A percentile compares a stretch with the other conserved stretches of the same genome.
Evolutionary conservation across 30 jellyfish, hydroid and myxozoan species (phyloP).

Genomic region (Aurelia sp.): DNA sequence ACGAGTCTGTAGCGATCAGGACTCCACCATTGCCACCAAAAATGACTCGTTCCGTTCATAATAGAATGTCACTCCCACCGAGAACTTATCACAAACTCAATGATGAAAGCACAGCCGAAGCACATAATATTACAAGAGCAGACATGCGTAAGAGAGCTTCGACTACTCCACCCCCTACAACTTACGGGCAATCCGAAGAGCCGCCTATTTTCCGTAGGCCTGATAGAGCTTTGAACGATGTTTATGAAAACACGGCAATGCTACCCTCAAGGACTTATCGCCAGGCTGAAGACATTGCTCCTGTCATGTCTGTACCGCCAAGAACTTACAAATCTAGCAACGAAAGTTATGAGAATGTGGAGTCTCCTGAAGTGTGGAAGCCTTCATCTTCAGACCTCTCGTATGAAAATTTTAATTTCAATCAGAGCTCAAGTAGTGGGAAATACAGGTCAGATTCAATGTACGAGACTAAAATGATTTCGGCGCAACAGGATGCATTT

Average conservation of each 20-base stretch:
- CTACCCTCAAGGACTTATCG: slow-evolving; percentile 53
- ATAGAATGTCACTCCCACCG: slow-evolving; percentile 39
- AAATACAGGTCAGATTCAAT: background rate
- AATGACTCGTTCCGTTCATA: background rate
- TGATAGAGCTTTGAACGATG: background rate
- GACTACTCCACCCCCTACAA: slow-evolving; percentile 46
- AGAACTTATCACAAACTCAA: slow-evolving; percentile 8
- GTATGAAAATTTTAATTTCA: slow-evolving; percentile 16
- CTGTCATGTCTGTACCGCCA: slow-evolving; percentile 38
- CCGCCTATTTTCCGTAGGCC: background rate
- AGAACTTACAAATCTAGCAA: slow-evolving; percentile 25
- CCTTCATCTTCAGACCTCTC: slow-evolving; percentile 9
- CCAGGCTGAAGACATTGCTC: background rate
- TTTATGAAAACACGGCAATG: background rate
- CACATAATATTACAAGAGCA: too few relatives aligned
- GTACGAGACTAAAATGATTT: background rate
- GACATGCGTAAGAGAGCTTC: too few relatives aligned
- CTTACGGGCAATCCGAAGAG: background rate
- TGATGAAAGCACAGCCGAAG: too few relatives aligned
- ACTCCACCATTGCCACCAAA: slow-evolving; percentile 22
- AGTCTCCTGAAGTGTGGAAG: background rate
- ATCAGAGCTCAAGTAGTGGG: slow-evolving; percentile 13
- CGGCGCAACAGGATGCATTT: background rate
- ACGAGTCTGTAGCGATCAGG: background rate
- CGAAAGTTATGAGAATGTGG: slow-evolving; percentile 36